Base-by-base conservation (phyloP, 2,888 invertebrate genomes). In the Amphipoea lucens region DNA sequence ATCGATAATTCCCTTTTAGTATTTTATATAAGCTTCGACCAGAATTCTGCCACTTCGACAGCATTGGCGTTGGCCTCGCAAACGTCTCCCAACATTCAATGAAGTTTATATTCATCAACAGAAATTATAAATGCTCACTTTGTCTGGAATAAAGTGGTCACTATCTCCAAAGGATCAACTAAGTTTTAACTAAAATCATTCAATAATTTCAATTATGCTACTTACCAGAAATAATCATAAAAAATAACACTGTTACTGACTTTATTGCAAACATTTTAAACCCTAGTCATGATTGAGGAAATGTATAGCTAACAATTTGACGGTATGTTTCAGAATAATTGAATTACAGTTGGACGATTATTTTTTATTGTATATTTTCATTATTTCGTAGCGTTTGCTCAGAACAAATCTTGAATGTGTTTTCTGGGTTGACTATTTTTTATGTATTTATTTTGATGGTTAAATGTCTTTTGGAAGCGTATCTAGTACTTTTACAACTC, bases 221-320 rank as follows among this genome's bases (percentile, higher is more conserved):
- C 84, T 84, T 78, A 87, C 87, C 79, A 71, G 74, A n/a, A 66
- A 81, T 69, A 74, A 78, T 29, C 54, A 74, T 71, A 71, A 79
- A 82, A 67, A 76, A 67, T 20, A 87, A 29, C 65, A 81, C 57
- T 45, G 51, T 14, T 48, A 67, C n/a, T 51, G 54, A 69, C n/a
- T 78, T 71, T 75, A 70, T 70, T 51, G 42, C 48, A 42, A 76
- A 81, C 87, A 87, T 84, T 82, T 81, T 73, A 73, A 74, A 66
- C 36, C 54, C 6, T 42, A 69, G 40, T 73, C 67, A 76, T 77
- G 54, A 72, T 76, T 80, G 14, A 57, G 29, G 23, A 6, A n/a
- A 23, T 69, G 40, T 42, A 66, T 62, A n/a, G 14, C 29, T 45
- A 62, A n/a, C 36, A 79, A 87, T 84, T 78, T 79, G 60, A 82